Evolutionary conservation across 1,140 invertebrate genomes (phyloP), one percentile per base, ranked within the genome.

Genomic region (Platorchestia sp.): DNA sequence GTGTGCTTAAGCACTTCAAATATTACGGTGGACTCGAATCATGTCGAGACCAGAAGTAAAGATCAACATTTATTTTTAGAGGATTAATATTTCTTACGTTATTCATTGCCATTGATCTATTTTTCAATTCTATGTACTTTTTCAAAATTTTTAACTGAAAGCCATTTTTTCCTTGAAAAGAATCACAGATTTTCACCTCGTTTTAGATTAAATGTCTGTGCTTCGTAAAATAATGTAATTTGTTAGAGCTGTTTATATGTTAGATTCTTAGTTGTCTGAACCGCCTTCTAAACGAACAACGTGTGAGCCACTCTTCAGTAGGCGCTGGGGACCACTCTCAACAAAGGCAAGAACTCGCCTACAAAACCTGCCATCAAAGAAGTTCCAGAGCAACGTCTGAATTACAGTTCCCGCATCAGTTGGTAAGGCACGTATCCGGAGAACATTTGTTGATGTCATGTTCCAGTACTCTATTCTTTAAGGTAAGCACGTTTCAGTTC

Each of bases 401-500:
- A 75, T 75, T 22, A 51, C 47, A 22, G n/a, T 75, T 75, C 27
- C 27, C 59, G 3, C 59, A 75, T 36, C 59, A 75, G 59, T 75
- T 75, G 59, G 14, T 27, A 75, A 75, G 59, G 27, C 36, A 19
- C 59, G 59, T 1, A 19, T 36, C 59, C 27, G 1, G 27, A 75
- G 47, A 51, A 51, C 6, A 51, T 51, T 51, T 19, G 47, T 51
- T 51, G 7, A 51, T 19, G 36, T 10, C 27, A 22, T 3, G 14
- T 75, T 27, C 59, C 14, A 22, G 14, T 36, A 22, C 59, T 75
- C 36, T 36, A 75, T 75, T 75, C 14, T 42, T 89, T 89, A 14
- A 89, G 87, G 87, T 89, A 89, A 89, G 43, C 87, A 41, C 41
- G n/a, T 89, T 89, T 89, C 27, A 89, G 43, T 36, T 89, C 87